Evolutionary conservation across 2,113 vertebrate species (phyloP), one percentile per base, ranked within the genome.

Genomic region (Phaetusa simplex): DNA sequence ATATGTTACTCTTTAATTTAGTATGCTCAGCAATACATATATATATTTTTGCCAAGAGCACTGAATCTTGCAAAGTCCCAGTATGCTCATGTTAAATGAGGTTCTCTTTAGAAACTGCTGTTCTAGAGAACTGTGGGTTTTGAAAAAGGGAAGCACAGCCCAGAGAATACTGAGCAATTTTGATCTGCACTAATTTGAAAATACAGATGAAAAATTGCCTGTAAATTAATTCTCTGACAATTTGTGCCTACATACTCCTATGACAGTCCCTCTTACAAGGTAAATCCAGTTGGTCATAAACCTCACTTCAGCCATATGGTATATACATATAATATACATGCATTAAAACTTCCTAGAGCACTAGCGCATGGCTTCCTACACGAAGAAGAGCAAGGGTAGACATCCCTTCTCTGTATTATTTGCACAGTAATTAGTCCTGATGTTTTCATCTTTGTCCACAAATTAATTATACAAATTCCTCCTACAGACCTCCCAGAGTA

Each of bases 351-450:
- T 36, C 58, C 40, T 43, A 53, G 21, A 61, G 62, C 45, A 80
- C 20, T 30, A 40, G 5, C 0, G 5, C 26, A 13, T 4, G 42
- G n/a, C 50, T 70, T 69, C 29, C 64, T 45, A 1, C 0, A 0
- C 29, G 47, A 74, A 43, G 21, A 32, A 47, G 5, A 7, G 14
- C 58, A 56, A 26, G 3, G 4, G 20, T 13, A 56, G 40, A 29
- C 5, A 9, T 18, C 1, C n/a, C 22, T 65, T 38, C 23, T 64
- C 47, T 15, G 12, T 29, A 5, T 12, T 61, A 95, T 73, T 2
- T 36, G 18, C 18, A n/a, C 10, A 52, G 34, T 40, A 69, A 65
- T 66, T 83, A 43, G 30, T n/a, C 36, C 30, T 61, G 12, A 16
- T 56, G 19, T 26, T 90, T 91, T 76, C 22, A 84, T 12, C 22